These are phyloP conservation scores for Micronycteris hirsuta DNA, from an alignment of 2,113 vertebrate genomes.

Conservation along the genomic window DNA sequence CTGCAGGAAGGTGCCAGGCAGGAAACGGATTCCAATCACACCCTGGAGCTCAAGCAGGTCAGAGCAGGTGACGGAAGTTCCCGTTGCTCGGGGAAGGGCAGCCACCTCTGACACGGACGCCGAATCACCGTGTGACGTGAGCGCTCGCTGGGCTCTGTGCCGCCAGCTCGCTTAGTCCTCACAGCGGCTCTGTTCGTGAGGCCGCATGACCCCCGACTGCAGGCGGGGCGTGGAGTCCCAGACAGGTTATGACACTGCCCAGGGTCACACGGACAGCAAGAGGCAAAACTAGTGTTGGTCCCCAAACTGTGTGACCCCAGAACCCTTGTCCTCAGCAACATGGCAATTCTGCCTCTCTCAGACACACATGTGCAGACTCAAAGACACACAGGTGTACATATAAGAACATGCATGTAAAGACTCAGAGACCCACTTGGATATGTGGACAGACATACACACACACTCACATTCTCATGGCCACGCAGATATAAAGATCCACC, in stretches of 20 bases:
- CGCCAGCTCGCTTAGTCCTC: accelerated
- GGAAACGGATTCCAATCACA: background rate
- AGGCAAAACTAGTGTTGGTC: background rate
- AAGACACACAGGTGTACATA: background rate
- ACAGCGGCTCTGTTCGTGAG: accelerated
- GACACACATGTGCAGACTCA: background rate
- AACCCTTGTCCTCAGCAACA: background rate
- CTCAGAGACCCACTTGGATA: background rate
- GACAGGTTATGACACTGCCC: background rate
- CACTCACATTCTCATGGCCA: too few species aligned
- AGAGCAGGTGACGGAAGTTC: background rate
- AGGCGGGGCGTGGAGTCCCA: background rate
- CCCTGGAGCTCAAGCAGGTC: background rate
- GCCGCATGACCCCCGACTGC: too few species aligned
- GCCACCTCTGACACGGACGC: accelerated
- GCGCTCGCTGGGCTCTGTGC: accelerated
- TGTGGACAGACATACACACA: background rate
- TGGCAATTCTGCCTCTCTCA: background rate
- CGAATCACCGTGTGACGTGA: accelerated
- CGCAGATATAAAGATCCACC: background rate
- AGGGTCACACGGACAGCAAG: background rate
- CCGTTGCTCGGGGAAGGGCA: background rate
- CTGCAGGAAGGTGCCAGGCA: background rate
- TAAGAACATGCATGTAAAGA: background rate
- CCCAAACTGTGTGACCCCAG: background rate